These are phyloP conservation scores for Brachionus koreanus DNA, from an alignment of 1,140 invertebrate species.

Conservation along the genomic window DNA sequence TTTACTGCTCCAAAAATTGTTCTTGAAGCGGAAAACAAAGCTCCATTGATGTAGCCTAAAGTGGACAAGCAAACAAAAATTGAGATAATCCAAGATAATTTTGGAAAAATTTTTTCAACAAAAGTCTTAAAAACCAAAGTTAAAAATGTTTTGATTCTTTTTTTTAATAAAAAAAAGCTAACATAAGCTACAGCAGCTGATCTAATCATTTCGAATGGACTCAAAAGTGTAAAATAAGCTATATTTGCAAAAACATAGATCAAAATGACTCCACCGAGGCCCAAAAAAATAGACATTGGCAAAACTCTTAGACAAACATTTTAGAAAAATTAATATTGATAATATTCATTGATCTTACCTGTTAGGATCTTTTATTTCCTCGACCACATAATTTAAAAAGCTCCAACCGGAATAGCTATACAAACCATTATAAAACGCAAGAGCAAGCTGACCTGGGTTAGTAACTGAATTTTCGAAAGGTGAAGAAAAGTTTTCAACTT, in stretches of 20 bases:
- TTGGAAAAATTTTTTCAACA: constrained; percentile 83
- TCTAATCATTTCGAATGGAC: constrained; percentile 63
- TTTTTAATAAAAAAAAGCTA: constrained; percentile 46
- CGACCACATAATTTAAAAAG: constrained; percentile 64
- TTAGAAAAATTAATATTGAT: background rate
- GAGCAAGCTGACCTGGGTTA: background rate
- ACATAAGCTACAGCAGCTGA: constrained; percentile 62
- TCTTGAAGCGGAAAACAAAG: constrained; percentile 84
- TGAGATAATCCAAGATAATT: constrained; percentile 86
- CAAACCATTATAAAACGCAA: constrained; percentile 34
- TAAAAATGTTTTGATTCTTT: background rate
- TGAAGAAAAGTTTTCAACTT: constrained; percentile 12
- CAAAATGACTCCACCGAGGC: constrained; percentile 69
- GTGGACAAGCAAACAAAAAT: constrained; percentile 95
- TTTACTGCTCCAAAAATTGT: constrained; percentile 32
- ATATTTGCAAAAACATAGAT: constrained; percentile 58
- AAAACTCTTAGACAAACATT: constrained; percentile 50
- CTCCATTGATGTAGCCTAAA: constrained; percentile 96
- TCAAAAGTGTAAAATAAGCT: constrained; percentile 54
- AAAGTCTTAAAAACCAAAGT: constrained; percentile 63
- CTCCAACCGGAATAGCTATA: constrained; percentile 48
- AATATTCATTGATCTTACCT: constrained; percentile 56
- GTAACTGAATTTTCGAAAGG: background rate
- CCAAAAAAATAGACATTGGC: constrained; percentile 61
- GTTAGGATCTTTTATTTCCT: constrained; percentile 82